Evolutionary conservation across 2,113 vertebrate species (phyloP), one percentile per base, ranked within the genome.

Genomic region (Bucco capensis): DNA sequence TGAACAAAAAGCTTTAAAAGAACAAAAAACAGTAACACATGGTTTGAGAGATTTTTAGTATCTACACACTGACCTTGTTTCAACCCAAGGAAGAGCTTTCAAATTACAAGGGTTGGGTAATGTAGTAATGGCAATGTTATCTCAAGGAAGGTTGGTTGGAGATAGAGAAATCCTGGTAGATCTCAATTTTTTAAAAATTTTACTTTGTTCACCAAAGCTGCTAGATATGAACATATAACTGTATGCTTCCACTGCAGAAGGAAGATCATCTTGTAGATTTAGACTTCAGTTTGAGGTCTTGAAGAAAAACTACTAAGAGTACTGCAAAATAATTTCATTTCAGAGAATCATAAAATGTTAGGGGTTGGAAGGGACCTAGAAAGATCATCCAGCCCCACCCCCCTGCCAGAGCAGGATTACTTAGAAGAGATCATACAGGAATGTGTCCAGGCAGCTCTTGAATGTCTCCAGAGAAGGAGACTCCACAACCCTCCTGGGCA

Each of bases 1-100:
- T 12, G 16, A 78, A 21, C 5, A 74, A 78, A 89, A 74, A 9
- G 15, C 40, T 42, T 42, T 35, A 75, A 38, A 53, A 6, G 72
- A 19, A 0, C 2, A 10, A 9, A 23, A 56, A 38, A 7, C 10
- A n/a, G 66, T 11, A 47, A n/a, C 3, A 54, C 4, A 19, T 5
- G 0, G 6, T 2, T 89, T 73, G 31, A 51, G 18, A 12, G 3
- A 13, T 40, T 10, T 84, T 47, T 74, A 81, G 50, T 31, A 65
- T 2, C 49, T 77, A 72, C 3, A 60, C 5, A 46, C 19, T 65
- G 14, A 38, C 31, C 50, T 65, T 40, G 23, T 42, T 77, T 56
- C 30, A 70, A 64, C 4, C 60, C 6, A 22, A 81, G n/a, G 15
- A 9, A 54, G 6, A 57, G 37, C 35, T 81, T 86, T 77, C 19